Evolutionary conservation across 2,888 invertebrate species (phyloP).

Genomic region (Lingula anatina): DNA sequence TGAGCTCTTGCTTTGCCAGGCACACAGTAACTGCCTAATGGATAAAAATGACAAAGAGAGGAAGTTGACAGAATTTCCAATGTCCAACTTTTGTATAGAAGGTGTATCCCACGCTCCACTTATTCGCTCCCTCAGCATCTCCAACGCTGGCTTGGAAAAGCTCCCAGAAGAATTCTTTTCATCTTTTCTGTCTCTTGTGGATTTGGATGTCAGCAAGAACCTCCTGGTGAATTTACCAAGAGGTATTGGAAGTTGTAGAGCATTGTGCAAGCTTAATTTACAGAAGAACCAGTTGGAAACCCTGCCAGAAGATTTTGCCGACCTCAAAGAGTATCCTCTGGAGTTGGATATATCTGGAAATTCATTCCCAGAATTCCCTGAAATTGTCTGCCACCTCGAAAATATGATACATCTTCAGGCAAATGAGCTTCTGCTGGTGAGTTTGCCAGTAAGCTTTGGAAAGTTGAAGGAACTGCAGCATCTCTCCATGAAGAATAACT

Average conservation of each 20-base stretch:
- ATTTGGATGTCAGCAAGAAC: slow-evolving; percentile 22
- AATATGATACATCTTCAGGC: slow-evolving; percentile 24
- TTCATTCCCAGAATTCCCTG: slow-evolving; percentile 20
- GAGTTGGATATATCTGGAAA: slow-evolving; percentile 28
- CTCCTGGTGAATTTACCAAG: slow-evolving; percentile 22
- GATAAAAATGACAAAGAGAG: too few relatives aligned
- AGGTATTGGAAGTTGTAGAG: slow-evolving; percentile 19
- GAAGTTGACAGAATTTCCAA: too few relatives aligned
- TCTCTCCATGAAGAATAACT: slow-evolving; percentile 26
- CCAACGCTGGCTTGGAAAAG: too few relatives aligned
- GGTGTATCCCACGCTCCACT: too few relatives aligned
- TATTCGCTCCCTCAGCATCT: too few relatives aligned
- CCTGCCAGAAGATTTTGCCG: slow-evolving; percentile 21
- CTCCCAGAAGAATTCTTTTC: slow-evolving; percentile 25
- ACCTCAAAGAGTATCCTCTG: slow-evolving; percentile 15
- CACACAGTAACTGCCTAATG: too few relatives aligned
- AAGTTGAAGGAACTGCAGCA: slow-evolving; percentile 23
- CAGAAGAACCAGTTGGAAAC: slow-evolving; percentile 19
- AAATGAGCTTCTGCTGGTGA: slow-evolving; percentile 21
- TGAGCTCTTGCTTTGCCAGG: too few relatives aligned
- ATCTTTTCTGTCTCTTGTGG: slow-evolving; percentile 18
- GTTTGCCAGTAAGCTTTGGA: slow-evolving; percentile 22
- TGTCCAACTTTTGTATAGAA: too few relatives aligned
- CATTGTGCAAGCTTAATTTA: slow-evolving; percentile 16
- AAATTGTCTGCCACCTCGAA: slow-evolving; percentile 19